A percentile compares a stretch with the other conserved stretches of the same genome.
phyloP scores from a whole-genome alignment of 2,797 vertebrate species.

The Telmatherina bonti region DNA sequence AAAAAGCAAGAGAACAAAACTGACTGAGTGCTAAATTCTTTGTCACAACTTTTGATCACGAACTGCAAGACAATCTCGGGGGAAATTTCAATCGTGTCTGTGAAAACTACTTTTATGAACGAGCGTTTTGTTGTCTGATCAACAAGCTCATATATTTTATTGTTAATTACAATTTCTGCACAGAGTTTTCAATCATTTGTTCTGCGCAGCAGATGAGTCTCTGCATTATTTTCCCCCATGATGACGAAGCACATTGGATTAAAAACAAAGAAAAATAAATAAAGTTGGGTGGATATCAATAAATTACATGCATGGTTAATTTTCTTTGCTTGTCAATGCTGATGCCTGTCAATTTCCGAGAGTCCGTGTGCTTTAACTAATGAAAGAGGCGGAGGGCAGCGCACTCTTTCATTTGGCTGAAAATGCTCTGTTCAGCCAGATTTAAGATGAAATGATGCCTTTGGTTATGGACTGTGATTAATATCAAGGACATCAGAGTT shows the following conservation, averaged over 20 bases:
- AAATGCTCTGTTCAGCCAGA: constrained; percentile 71
- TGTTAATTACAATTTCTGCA: constrained; percentile 65
- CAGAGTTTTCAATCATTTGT: constrained; percentile 71
- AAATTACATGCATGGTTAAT: constrained; percentile 78
- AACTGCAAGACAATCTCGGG: constrained; percentile 78
- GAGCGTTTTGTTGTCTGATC: constrained; percentile 60
- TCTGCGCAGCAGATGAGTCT: constrained; percentile 31
- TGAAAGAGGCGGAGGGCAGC: constrained; percentile 68
- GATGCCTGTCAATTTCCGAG: constrained; percentile 74
- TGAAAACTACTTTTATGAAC: constrained; percentile 72
- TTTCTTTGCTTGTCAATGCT: constrained; percentile 68
- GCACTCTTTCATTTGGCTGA: constrained; percentile 72
- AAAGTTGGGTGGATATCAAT: constrained; percentile 67
- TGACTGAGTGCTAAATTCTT: constrained; percentile 89
- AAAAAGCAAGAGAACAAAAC: constrained; percentile 86
- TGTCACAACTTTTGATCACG: constrained; percentile 86
- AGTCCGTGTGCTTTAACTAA: constrained; percentile 73
- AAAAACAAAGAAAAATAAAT: constrained; percentile 9
- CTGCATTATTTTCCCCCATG: constrained; percentile 29
- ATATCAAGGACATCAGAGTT: constrained; percentile 79
- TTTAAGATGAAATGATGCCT: constrained; percentile 81
- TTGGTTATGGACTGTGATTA: constrained; percentile 76
- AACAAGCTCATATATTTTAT: constrained; percentile 65
- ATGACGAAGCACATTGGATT: constrained; percentile 52
- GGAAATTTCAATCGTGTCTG: constrained; percentile 75